Evolutionary conservation across 1,140 invertebrate genomes (phyloP).

Genomic region (Coboldia fuscipes): DNA sequence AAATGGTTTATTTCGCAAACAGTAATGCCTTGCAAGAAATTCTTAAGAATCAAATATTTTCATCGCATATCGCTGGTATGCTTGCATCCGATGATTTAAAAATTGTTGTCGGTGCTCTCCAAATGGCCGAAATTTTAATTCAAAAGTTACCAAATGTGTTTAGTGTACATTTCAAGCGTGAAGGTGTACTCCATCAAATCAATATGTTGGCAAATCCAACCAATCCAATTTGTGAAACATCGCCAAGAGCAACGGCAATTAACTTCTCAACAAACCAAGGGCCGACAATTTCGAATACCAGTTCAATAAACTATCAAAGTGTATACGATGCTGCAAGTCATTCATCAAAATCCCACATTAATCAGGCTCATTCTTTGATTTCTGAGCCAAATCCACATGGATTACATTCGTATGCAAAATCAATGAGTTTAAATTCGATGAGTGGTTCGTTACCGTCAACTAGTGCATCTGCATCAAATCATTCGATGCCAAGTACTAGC

Average conservation of each 20-base stretch:
- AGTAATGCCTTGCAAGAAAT: constrained; percentile 68
- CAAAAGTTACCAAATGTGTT: constrained; percentile 87
- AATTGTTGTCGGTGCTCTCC: constrained; percentile 90
- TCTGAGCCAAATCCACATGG: too few species aligned
- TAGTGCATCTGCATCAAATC: too few species aligned
- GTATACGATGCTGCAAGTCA: background rate
- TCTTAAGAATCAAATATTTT: constrained; percentile 81
- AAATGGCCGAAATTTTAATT: constrained; percentile 93
- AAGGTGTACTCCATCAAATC: constrained; percentile 86
- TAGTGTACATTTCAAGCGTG: constrained; percentile 80
- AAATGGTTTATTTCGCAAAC: constrained; percentile 88
- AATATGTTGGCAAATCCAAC: constrained; percentile 42
- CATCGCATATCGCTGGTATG: constrained; percentile 95
- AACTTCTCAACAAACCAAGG: background rate
- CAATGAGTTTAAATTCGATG: too few species aligned
- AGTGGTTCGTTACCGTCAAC: too few species aligned
- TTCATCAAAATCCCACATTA: background rate
- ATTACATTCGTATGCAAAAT: too few species aligned
- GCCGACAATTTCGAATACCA: background rate
- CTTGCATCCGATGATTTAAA: constrained; percentile 86
- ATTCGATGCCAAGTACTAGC: too few species aligned
- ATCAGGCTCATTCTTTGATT: too few species aligned
- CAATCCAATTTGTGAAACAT: constrained; percentile 20
- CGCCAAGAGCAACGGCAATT: background rate
- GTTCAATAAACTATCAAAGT: too few species aligned